These are phyloP conservation scores for Procambarus virginalis DNA, from an alignment of 1,140 invertebrate species.

Conservation along the genomic window DNA sequence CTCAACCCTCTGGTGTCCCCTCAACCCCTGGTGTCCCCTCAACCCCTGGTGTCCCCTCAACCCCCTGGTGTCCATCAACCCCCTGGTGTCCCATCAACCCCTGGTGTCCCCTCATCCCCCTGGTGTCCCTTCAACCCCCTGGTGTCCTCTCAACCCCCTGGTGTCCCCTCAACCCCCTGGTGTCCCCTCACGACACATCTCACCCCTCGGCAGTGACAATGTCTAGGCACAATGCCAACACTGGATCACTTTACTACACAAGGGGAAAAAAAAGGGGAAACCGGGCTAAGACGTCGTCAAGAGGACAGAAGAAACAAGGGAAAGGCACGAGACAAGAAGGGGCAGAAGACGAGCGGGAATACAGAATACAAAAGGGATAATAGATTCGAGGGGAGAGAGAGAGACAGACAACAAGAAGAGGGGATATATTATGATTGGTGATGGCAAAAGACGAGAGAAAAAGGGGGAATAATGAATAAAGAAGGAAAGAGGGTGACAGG, in stretches of 20 bases:
- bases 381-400: too few relatives aligned
- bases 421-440: too few relatives aligned
- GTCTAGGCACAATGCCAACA: constrained; percentile 9
- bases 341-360: background rate
- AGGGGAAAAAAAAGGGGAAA: background rate
- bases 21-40: background rate
- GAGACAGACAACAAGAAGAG: too few relatives aligned
- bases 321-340: background rate
- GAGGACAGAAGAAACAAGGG: background rate
- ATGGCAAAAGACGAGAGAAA: too few relatives aligned
- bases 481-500: too few relatives aligned
- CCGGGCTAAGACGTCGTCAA: background rate
- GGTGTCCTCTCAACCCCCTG: too few relatives aligned
- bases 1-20: too few relatives aligned
- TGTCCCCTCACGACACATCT: background rate
- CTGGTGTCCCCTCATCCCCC: background rate
- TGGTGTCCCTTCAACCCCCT: too few relatives aligned
- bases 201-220: constrained; percentile 3
- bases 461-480: too few relatives aligned
- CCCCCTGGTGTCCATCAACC: too few relatives aligned
- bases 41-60: background rate
- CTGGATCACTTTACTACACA: constrained; percentile 9
- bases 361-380: too few relatives aligned
- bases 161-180: background rate
- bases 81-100: background rate